Percentiles rank a stretch among this genome's conserved stretches.
Evolutionary conservation across 2,113 vertebrate species (phyloP).

Genomic region (Psilopogon haemacephalus): DNA sequence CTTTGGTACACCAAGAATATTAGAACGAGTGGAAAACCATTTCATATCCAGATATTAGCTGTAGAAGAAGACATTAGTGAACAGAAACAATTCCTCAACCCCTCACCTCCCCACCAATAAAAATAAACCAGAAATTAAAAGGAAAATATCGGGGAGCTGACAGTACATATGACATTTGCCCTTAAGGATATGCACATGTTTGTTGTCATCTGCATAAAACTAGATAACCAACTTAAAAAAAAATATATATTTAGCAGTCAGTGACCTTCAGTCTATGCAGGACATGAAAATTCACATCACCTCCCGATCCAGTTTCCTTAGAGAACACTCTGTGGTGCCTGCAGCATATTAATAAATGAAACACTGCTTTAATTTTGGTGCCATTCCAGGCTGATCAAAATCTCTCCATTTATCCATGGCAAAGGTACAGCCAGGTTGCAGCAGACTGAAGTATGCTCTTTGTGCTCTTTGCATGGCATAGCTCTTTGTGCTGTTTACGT

Average conservation of each 20-base stretch:
- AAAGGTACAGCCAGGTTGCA: not conserved
- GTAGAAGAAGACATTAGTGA: not conserved
- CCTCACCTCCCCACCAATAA: not conserved
- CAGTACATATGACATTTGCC: not conserved
- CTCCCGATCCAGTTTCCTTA: not conserved
- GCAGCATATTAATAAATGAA: not conserved
- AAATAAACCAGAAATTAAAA: not conserved
- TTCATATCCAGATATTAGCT: not conserved
- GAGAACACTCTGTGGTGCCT: not conserved
- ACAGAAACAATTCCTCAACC: not conserved
- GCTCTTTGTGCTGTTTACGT: accelerated
- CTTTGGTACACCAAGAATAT: not conserved
- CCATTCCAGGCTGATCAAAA: not conserved
- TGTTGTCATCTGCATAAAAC: not conserved
- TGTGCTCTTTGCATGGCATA: not conserved
- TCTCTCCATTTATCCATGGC: not conserved
- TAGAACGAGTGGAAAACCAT: not conserved
- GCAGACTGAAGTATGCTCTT: not conserved
- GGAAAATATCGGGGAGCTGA: not conserved
- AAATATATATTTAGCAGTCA: not conserved
- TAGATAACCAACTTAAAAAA: not conserved
- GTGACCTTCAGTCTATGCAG: not conserved
- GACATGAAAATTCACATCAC: conserved; percentile 10
- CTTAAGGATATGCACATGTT: not conserved
- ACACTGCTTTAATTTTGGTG: not conserved